Evolutionary conservation across 2,888 invertebrate genomes (phyloP).

Genomic region (Stenichneumon culpator): DNA sequence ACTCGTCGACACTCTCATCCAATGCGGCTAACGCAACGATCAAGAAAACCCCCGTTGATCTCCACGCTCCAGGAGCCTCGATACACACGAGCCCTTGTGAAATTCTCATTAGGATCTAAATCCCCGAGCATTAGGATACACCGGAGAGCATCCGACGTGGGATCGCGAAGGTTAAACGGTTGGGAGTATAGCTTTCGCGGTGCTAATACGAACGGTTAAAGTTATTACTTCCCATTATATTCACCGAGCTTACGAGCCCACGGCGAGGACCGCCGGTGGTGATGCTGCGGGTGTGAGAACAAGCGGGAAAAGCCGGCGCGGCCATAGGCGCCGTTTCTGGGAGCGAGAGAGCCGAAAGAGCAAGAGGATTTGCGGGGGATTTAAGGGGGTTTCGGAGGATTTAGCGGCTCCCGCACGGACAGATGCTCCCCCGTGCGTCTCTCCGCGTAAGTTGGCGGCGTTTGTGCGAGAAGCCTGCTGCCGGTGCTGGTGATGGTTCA

Average conservation of each 20-base stretch:
- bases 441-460: constrained; percentile 72
- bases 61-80: not conserved
- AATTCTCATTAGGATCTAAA: constrained; percentile 35
- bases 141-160: constrained; percentile 24
- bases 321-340: constrained; percentile 6
- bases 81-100: constrained; percentile 22
- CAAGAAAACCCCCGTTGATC: not conserved
- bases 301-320: constrained; percentile 16
- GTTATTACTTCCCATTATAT: constrained; percentile 77
- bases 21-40: not conserved
- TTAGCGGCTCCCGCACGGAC: constrained; percentile 78
- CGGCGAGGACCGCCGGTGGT: constrained; percentile 26
- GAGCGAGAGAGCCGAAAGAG: constrained; percentile 49
- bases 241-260: constrained; percentile 56
- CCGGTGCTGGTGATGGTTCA: constrained; percentile 26
- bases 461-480: constrained; percentile 54
- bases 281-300: constrained; percentile 47
- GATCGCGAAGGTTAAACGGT: constrained; percentile 67
- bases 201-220: constrained; percentile 76
- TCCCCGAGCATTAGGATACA: constrained; percentile 16
- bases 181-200: constrained; percentile 64
- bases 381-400: constrained; percentile 78
- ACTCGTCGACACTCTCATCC: not conserved
- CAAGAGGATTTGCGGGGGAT: constrained; percentile 78
- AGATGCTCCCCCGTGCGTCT: constrained; percentile 79